Evolutionary conservation across 2,113 vertebrate species (phyloP), one percentile per base, ranked within the genome.

Genomic region (Dendrocopos noguchii): DNA sequence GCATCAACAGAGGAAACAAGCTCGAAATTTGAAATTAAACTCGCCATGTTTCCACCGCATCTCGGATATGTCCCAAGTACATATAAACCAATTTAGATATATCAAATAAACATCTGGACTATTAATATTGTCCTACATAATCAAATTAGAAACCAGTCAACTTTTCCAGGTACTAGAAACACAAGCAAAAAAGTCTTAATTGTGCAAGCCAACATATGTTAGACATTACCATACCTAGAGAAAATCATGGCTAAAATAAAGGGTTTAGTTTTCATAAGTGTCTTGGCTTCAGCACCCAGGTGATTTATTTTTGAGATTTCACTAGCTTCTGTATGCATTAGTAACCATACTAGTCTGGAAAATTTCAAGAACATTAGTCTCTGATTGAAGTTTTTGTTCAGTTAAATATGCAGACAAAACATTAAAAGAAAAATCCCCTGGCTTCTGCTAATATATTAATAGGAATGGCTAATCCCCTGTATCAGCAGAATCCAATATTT

Each of bases 21-120:
- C 36, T 91, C 42, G 53, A 92, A 92, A 75, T 81, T 81, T 95
- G 70, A 94, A 94, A 95, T 93, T 95, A 92, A 90, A 90, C 34
- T 66, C 91, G 52, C 50, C 63, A 90, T 88, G 56, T 91, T 93
- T 95, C 56, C n/a, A 59, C 50, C 86, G 47, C 77, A 84, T 96
- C 42, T 70, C 90, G 95, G 76, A 70, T 81, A 75, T 84, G 46
- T 79, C 56, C 66, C 76, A 94, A 95, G 86, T 78, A 94, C 83
- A 73, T 64, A 86, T 84, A 95, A 97, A 96, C 75, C 91, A 92
- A 88, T 94, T 86, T 92, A 88, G 93, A 97, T 88, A 66, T 33
- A 66, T n/a, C 0, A 5, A 78, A 91, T 92, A 94, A 95, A 86
- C 66, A 91, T 86, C 66, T 91, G 63, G 56, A 53, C 66, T 50